Evolutionary conservation across 1,140 invertebrate species (phyloP).

Genomic region (Calephelis nemesis): DNA sequence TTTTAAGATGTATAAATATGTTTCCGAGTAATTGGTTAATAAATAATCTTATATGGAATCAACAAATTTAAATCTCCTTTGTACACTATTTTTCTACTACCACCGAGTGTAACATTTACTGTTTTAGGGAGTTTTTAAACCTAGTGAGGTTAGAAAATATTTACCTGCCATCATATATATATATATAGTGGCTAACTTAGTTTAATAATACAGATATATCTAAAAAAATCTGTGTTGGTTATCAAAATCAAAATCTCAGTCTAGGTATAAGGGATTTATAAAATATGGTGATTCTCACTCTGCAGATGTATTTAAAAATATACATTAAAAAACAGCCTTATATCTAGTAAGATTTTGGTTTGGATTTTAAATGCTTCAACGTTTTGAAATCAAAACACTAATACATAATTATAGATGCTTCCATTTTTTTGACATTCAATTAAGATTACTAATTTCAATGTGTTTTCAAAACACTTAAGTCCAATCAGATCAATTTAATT

Average conservation of each 20-base stretch:
- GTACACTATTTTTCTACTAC: neutral
- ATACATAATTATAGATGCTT: neutral
- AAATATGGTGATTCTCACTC: neutral
- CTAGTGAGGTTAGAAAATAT: slow-evolving; percentile 13
- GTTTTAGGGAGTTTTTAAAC: slow-evolving; percentile 6
- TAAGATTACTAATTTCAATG: neutral
- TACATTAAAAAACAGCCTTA: slow-evolving; percentile 2
- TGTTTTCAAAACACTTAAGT: slow-evolving; percentile 3
- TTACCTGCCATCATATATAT: neutral
- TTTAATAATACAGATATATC: slow-evolving; percentile 11
- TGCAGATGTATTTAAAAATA: slow-evolving; percentile 9
- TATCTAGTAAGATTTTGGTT: slow-evolving; percentile 12
- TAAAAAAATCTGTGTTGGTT: neutral
- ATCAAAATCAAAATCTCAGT: slow-evolving; percentile 5
- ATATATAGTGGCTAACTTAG: neutral
- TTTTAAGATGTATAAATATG: neutral
- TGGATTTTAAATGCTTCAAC: slow-evolving; percentile 4
- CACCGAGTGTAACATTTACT: neutral
- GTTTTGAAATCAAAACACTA: neutral
- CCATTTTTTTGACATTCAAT: neutral
- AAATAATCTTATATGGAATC: slow-evolving; percentile 1
- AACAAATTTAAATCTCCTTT: neutral
- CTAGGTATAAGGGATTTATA: neutral
- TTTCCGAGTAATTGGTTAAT: neutral
- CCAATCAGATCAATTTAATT: slow-evolving; percentile 8